These are phyloP conservation scores for Phoenoteleia sp. DNA, from an alignment of 2,888 invertebrate species.

Conservation along the genomic window DNA sequence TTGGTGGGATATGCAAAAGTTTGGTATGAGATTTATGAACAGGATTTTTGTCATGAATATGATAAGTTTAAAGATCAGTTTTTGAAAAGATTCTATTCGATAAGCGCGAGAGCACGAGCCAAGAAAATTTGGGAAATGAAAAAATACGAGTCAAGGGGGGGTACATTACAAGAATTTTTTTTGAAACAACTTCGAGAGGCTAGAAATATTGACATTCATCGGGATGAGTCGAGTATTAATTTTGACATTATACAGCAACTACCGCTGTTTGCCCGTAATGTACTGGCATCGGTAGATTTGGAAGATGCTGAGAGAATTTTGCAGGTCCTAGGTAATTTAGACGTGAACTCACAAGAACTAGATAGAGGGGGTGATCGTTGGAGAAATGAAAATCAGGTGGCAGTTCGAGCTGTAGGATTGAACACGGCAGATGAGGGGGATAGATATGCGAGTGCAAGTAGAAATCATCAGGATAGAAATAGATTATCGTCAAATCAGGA, in stretches of 20 bases:
- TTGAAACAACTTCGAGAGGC: constrained; percentile 32
- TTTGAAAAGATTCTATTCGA: constrained; percentile 29
- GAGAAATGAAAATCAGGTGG: too few relatives aligned
- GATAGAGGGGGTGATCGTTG: too few relatives aligned
- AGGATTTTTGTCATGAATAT: not conserved
- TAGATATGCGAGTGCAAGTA: too few relatives aligned
- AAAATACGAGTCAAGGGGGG: not conserved
- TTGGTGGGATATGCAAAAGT: not conserved
- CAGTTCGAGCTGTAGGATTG: too few relatives aligned
- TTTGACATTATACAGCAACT: constrained; percentile 32
- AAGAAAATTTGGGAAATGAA: constrained; percentile 8
- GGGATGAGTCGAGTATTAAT: constrained; percentile 1
- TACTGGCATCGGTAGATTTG: not conserved
- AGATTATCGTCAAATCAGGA: too few relatives aligned
- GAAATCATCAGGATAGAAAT: too few relatives aligned
- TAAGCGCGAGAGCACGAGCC: constrained; percentile 18
- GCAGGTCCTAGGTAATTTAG: constrained; percentile 12
- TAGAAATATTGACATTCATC: not conserved
- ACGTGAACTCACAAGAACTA: too few relatives aligned
- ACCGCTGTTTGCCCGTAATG: constrained; percentile 17
- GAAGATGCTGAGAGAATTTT: constrained; percentile 4
- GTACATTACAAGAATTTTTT: constrained; percentile 15
- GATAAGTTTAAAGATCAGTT: not conserved
- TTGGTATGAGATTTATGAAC: not conserved
- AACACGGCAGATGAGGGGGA: too few relatives aligned